Evolutionary conservation across 1,140 invertebrate species (phyloP).

Genomic region (Streblospio benedicti): DNA sequence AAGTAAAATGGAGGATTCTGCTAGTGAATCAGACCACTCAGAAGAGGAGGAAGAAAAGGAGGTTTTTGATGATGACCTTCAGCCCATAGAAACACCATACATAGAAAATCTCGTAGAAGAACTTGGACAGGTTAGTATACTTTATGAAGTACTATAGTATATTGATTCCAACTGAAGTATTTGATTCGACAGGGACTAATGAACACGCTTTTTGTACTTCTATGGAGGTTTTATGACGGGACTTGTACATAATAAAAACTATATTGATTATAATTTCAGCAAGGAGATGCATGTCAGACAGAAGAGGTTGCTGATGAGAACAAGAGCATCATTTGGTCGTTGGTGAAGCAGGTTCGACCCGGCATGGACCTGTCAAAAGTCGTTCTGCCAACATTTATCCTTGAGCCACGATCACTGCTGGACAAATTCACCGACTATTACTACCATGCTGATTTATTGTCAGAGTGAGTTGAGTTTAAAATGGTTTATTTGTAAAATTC

Average conservation of each 20-base stretch:
- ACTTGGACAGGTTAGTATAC: slow-evolving; percentile 56
- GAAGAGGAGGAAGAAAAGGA: slow-evolving; percentile 8
- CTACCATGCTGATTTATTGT: slow-evolving; percentile 82
- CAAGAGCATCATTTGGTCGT: slow-evolving; percentile 85
- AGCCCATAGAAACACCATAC: slow-evolving; percentile 40
- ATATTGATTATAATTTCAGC: slow-evolving; percentile 48
- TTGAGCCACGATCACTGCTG: slow-evolving; percentile 85
- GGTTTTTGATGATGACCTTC: slow-evolving; percentile 12
- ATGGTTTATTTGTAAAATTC: too few relatives aligned
- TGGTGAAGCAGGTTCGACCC: slow-evolving; percentile 83
- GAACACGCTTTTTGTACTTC: too few relatives aligned
- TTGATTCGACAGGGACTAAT: too few relatives aligned
- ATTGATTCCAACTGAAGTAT: background rate
- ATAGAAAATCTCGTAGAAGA: slow-evolving; percentile 56
- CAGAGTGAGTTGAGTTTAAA: slow-evolving; percentile 57
- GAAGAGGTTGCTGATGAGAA: slow-evolving; percentile 89
- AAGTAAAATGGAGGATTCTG: slow-evolving; percentile 24
- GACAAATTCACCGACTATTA: slow-evolving; percentile 89
- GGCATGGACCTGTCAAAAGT: slow-evolving; percentile 96
- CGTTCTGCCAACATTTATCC: slow-evolving; percentile 79
- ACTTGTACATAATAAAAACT: background rate
- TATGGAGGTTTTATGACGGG: too few relatives aligned
- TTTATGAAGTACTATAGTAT: too few relatives aligned
- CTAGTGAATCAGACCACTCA: slow-evolving; percentile 12
- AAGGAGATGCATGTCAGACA: slow-evolving; percentile 67